phyloP scores from a whole-genome alignment of 2,888 invertebrate genomes.

The Parascotia fuliginaria region DNA sequence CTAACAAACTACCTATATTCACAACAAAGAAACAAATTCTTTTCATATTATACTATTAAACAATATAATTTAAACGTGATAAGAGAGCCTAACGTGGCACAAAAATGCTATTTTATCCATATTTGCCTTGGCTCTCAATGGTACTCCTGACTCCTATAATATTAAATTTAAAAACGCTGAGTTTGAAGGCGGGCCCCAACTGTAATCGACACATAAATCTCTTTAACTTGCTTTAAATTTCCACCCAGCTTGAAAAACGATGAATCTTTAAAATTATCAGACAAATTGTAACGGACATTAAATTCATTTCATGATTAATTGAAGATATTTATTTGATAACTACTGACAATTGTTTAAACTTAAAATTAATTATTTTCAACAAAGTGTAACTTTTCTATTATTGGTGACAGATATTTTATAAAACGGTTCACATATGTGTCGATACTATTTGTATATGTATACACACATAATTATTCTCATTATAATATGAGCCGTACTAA shows the following conservation, averaged over 20 bases:
- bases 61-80: too few species aligned
- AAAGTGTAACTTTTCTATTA: too few species aligned
- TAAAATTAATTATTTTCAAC: too few species aligned
- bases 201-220: slow-evolving; percentile 45
- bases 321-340: not conserved
- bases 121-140: slow-evolving; percentile 29
- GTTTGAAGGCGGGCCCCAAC: slow-evolving; percentile 31
- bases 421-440: too few species aligned
- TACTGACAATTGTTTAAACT: not conserved
- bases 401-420: too few species aligned
- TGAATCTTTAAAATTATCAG: slow-evolving; percentile 22
- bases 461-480: too few species aligned
- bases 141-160: slow-evolving; percentile 31
- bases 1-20: too few species aligned
- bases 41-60: too few species aligned
- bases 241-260: slow-evolving; percentile 28
- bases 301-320: slow-evolving; percentile 12
- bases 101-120: slow-evolving; percentile 30
- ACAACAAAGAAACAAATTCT: too few species aligned
- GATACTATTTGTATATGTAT: too few species aligned
- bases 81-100: too few species aligned
- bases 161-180: slow-evolving; percentile 42
- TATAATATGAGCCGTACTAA: too few species aligned
- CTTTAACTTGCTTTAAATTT: slow-evolving; percentile 41
- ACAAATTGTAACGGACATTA: slow-evolving; percentile 18